Evolutionary conservation across 1,140 invertebrate species (phyloP).

Genomic region (Eufriesea mexicana): DNA sequence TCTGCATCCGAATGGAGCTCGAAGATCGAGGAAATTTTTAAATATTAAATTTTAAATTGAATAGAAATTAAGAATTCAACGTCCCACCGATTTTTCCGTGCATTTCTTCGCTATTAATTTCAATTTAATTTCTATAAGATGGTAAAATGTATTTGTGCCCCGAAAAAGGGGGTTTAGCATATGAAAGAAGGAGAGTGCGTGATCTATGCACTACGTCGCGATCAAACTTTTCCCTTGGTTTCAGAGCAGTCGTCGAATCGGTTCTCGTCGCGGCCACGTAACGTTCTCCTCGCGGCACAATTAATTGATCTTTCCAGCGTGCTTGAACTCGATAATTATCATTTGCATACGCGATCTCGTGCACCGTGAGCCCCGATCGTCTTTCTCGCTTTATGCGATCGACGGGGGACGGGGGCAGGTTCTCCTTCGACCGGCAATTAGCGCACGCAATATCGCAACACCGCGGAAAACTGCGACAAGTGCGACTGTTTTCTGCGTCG

Average conservation of each 20-base stretch:
- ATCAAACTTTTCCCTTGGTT: background rate
- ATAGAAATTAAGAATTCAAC: no score
- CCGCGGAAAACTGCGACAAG: conserved; percentile 23
- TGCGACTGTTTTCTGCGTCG: conserved; percentile 22
- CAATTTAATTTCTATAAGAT: no score
- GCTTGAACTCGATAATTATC: conserved; percentile 80
- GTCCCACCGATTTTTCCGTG: no score
- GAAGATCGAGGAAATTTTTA: no score
- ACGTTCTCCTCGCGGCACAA: conserved; percentile 72
- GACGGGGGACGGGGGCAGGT: conserved; percentile 2
- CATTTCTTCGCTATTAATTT: no score
- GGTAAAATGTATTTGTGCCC: no score
- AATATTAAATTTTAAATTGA: no score
- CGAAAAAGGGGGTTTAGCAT: no score
- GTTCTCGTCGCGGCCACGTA: conserved; percentile 40
- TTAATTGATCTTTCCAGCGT: conserved; percentile 81
- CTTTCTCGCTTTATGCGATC: conserved; percentile 39
- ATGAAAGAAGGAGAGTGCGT: no score
- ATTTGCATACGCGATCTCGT: conserved; percentile 77
- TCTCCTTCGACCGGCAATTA: conserved; percentile 54
- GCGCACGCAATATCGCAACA: conserved; percentile 41
- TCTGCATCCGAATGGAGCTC: no score
- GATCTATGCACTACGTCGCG: no score
- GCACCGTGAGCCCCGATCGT: conserved; percentile 47
- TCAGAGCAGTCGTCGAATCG: background rate